Percentiles rank a stretch among this genome's conserved stretches.
These are phyloP conservation scores for Drosophila lacteicornis DNA, from an alignment of 1,140 invertebrate genomes.

Conservation along the genomic window DNA sequence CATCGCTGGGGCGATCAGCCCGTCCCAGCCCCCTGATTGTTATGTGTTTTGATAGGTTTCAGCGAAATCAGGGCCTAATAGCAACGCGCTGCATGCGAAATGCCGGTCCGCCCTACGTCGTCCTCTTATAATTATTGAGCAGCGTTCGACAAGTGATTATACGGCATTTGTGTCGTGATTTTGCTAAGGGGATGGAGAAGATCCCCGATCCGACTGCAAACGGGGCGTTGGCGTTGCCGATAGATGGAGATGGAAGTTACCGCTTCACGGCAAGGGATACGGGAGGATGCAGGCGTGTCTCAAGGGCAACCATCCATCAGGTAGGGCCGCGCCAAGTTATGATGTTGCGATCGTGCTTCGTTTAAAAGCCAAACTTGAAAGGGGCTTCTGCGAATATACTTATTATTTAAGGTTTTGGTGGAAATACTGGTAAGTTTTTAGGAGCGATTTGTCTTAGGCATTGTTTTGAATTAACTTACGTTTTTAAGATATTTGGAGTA, in stretches of 20 bases:
- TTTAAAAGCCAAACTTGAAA: slow-evolving; percentile 48
- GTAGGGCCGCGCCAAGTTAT: slow-evolving; percentile 29
- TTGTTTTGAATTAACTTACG: no score
- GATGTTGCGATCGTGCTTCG: slow-evolving; percentile 49
- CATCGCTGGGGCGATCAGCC: slow-evolving; percentile 43
- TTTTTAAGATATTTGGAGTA: no score
- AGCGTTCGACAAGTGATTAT: slow-evolving; percentile 80
- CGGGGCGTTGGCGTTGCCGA: slow-evolving; percentile 10
- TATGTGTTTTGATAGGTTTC: slow-evolving; percentile 83
- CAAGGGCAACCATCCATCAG: slow-evolving; percentile 57
- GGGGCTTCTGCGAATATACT: slow-evolving; percentile 55
- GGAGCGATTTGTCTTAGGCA: no score
- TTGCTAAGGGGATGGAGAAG: slow-evolving; percentile 19
- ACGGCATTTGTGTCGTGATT: slow-evolving; percentile 77
- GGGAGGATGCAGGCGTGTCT: slow-evolving; percentile 15
- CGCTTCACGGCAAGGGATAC: slow-evolving; percentile 8
- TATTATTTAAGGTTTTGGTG: slow-evolving; percentile 20
- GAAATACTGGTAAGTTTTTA: no score
- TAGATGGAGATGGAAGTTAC: slow-evolving; percentile 2
- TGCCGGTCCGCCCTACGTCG: slow-evolving; percentile 29
- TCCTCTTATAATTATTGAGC: slow-evolving; percentile 73
- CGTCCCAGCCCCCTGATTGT: slow-evolving; percentile 59
- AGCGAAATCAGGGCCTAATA: slow-evolving; percentile 78
- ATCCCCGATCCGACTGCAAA: slow-evolving; percentile 12
- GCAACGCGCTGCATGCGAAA: slow-evolving; percentile 67